These are phyloP conservation scores for Eidolon helvum DNA, from an alignment of 2,113 vertebrate species.

Conservation along the genomic window DNA sequence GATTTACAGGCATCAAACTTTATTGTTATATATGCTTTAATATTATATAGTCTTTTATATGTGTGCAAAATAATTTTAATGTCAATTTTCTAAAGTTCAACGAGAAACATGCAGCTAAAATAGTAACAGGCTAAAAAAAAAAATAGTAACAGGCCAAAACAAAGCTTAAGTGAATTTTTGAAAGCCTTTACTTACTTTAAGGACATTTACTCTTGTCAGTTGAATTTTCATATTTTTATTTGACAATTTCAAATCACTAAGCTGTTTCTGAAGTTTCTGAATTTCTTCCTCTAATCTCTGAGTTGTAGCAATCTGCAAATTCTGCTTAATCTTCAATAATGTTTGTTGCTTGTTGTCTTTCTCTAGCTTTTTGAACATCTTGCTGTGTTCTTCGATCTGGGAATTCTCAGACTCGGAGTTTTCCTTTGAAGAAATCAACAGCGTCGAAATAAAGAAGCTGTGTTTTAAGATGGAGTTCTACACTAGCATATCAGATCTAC, in stretches of 20 bases:
- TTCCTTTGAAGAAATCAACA: conserved; percentile 55
- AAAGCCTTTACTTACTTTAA: conserved; percentile 74
- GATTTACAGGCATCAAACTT: not conserved
- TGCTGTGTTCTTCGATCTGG: conserved; percentile 44
- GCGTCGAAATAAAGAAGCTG: conserved; percentile 7
- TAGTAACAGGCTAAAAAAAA: not conserved
- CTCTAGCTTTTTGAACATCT: conserved; percentile 59
- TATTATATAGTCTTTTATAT: not conserved
- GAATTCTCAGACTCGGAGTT: conserved; percentile 58
- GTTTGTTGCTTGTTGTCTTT: conserved; percentile 35
- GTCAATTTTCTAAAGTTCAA: not conserved
- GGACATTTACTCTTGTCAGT: conserved; percentile 72
- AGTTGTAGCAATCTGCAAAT: conserved; percentile 58
- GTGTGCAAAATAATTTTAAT: not conserved
- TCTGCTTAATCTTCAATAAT: conserved; percentile 48
- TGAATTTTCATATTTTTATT: conserved; percentile 76
- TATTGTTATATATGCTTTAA: not conserved
- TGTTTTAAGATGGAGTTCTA: not conserved
- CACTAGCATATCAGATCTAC: not conserved
- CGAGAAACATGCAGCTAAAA: not conserved
- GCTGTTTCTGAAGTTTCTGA: conserved; percentile 77
- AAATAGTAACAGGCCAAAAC: not conserved
- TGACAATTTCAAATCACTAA: conserved; percentile 71
- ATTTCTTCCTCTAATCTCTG: conserved; percentile 63
- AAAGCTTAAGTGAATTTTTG: not conserved